Percentiles rank a stretch among this genome's conserved stretches.
phyloP scores from a whole-genome alignment of 1,140 invertebrate genomes.

The Euwallacea similis region DNA sequence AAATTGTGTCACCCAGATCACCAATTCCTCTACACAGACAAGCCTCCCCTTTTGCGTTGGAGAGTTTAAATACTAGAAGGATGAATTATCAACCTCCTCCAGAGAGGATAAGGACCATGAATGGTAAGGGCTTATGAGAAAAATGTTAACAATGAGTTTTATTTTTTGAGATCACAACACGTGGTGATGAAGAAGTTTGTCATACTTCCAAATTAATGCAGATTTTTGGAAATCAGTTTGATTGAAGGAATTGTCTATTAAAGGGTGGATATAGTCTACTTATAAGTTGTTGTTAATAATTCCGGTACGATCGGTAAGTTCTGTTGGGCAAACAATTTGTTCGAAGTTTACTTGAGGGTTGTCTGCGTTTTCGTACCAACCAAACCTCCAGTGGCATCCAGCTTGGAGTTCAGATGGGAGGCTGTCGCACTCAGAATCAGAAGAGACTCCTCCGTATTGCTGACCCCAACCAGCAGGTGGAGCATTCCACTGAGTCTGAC shows the following conservation, averaged over 20 bases:
- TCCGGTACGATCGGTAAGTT: slow-evolving; percentile 22
- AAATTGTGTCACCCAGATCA: slow-evolving; percentile 52
- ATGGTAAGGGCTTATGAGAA: slow-evolving; percentile 42
- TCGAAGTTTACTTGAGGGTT: slow-evolving; percentile 37
- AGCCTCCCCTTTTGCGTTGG: slow-evolving; percentile 67
- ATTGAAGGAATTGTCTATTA: neutral
- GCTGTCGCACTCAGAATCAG: slow-evolving; percentile 20
- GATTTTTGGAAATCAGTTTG: neutral
- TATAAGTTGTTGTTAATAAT: slow-evolving; percentile 14
- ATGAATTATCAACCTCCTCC: slow-evolving; percentile 56
- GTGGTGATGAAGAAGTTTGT: too few species aligned
- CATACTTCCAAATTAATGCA: too few species aligned
- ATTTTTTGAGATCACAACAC: too few species aligned
- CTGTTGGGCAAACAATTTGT: slow-evolving; percentile 34
- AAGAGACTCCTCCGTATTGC: slow-evolving; percentile 31
- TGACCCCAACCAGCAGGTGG: slow-evolving; percentile 34
- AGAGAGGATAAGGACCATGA: slow-evolving; percentile 55
- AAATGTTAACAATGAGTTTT: too few species aligned
- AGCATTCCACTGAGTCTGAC: slow-evolving; percentile 34
- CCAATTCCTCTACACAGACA: slow-evolving; percentile 62
- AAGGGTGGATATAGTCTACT: neutral
- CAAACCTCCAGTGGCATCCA: slow-evolving; percentile 35
- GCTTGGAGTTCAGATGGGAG: slow-evolving; percentile 31
- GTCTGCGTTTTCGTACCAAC: slow-evolving; percentile 34
- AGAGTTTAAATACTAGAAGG: slow-evolving; percentile 64